Evolutionary conservation across 1,140 invertebrate genomes (phyloP).

Genomic region (Dendroctonus valens): DNA sequence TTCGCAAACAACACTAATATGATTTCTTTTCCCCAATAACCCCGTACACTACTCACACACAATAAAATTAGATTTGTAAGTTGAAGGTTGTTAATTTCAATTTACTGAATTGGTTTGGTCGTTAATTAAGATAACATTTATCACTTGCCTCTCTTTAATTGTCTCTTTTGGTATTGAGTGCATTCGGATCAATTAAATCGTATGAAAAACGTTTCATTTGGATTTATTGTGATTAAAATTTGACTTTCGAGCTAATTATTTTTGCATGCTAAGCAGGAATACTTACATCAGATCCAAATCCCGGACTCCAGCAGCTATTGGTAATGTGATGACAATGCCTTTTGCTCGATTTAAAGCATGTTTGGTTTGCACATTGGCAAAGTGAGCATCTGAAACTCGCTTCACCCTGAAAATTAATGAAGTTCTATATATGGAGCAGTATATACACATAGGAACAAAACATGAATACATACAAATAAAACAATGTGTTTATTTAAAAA

Average conservation of each 20-base stretch:
- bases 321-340: slow-evolving; percentile 34
- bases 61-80: too few relatives aligned
- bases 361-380: slow-evolving; percentile 35
- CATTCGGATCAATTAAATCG: background rate
- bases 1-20: too few relatives aligned
- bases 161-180: background rate
- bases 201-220: background rate
- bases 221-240: background rate
- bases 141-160: background rate
- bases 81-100: too few relatives aligned
- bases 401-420: slow-evolving; percentile 35
- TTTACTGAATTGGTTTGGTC: background rate
- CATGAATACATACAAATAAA: background rate
- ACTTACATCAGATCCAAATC: slow-evolving; percentile 38
- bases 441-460: background rate
- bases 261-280: background rate
- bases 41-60: too few relatives aligned
- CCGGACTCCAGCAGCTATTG: slow-evolving; percentile 32
- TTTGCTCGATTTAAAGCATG: slow-evolving; percentile 35
- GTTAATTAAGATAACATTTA: background rate
- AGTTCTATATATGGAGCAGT: background rate
- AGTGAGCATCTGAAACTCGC: slow-evolving; percentile 36
- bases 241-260: background rate
- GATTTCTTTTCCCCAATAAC: too few relatives aligned
- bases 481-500: background rate